Conservation (phyloP, 2,797 vertebrate species). For the Lithobates pipiens region DNA sequence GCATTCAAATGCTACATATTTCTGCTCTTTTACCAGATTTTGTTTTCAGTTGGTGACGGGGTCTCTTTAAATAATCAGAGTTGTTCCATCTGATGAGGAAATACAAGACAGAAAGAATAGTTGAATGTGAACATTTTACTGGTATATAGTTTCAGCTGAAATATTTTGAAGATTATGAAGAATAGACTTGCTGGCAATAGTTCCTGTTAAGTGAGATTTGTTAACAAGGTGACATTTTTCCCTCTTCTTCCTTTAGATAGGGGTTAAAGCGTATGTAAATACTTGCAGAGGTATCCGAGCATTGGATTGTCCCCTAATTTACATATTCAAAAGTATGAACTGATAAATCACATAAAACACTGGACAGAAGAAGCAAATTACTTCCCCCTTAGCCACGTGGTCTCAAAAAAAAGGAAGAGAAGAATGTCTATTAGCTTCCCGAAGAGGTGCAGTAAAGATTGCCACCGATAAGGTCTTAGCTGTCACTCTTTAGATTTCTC, state of each 20-base stretch:
- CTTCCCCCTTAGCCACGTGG: conserved; percentile 6
- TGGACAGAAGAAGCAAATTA: conserved; percentile 29
- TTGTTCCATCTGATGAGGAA: background rate
- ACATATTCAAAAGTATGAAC: background rate
- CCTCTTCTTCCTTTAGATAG: background rate
- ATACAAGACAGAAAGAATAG: background rate
- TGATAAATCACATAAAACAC: conserved; percentile 4
- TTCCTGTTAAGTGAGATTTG: conserved; percentile 39
- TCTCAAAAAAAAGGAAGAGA: conserved; percentile 26
- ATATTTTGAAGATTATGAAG: background rate
- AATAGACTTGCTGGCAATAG: background rate
- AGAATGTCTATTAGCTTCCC: conserved; percentile 9
- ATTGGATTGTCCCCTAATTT: background rate
- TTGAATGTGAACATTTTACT: too few species aligned
- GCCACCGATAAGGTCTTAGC: background rate
- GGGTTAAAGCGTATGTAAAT: conserved; percentile 1
- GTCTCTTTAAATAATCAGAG: background rate
- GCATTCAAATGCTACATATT: too few species aligned
- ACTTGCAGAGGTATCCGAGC: background rate
- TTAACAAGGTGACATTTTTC: conserved; percentile 4
- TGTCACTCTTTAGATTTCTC: conserved; percentile 42
- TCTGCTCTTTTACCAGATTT: too few species aligned
- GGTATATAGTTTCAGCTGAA: too few species aligned
- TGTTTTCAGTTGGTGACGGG: background rate
- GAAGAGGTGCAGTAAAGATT: conserved; percentile 12